Base-by-base conservation (phyloP, 2,113 vertebrate genomes). In the Thalassoma bifasciatum region DNA sequence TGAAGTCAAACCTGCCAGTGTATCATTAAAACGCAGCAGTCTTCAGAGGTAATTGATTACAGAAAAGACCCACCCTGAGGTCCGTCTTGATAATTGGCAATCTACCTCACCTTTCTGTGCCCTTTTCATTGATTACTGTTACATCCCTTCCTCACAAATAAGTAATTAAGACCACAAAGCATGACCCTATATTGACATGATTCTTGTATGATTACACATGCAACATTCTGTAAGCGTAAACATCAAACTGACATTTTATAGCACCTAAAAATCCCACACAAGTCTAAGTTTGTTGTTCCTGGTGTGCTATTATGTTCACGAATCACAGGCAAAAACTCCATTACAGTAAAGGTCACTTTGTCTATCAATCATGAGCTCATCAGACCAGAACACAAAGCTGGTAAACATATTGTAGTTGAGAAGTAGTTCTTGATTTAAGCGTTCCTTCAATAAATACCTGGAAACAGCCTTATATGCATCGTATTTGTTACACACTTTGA, bases 291-390 rank as follows among this genome's bases (percentile, higher is more conserved):
- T 37, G 44, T 60, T 60, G 54, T 52, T 78, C 59, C 56, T 69
- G 77, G 75, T 74, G 72, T 74, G 46, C 10, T 2, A 75, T 80
- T 54, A 68, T 78, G 67, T 73, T 83, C 50, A 83, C 58, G 84
- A 84, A 70, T 71, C 16, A 56, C 38, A 52, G 21, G 19, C 11
- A 44, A 75, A 71, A 80, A 52, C 54, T 51, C 47, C 66, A 66
- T 49, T 6, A 50, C 19, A 68, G 53, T 60, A 81, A 82, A 83
- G 74, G 74, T 86, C 67, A 69, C 42, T 59, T 65, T 80, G 54
- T 76, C 67, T 34, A 22, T 54, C 49, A 77, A 47, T 12, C n/a
- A 12, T 44, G 34, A 30, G 56, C 62, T 77, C 54, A 67, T 46
- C 53, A 57, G 79, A 65, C 36, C 67, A 78, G 70, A 76, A 78